phyloP scores from a whole-genome alignment of 2,113 vertebrate species.

The Dunckerocampus dactyliophorus region DNA sequence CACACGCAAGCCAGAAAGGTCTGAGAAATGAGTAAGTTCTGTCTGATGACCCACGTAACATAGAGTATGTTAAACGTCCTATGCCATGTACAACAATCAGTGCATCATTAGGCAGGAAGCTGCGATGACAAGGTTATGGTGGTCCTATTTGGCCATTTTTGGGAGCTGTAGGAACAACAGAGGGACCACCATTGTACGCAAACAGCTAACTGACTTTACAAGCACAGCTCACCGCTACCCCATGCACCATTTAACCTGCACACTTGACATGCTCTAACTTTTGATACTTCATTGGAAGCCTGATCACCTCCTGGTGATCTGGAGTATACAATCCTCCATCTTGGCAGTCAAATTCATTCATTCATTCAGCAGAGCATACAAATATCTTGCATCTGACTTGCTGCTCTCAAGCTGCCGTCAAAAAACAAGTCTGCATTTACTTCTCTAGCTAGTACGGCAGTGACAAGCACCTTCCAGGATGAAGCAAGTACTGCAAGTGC shows the following conservation, averaged over 20 bases:
- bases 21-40: constrained; percentile 43
- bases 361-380: no score
- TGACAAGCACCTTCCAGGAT: no score
- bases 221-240: constrained; percentile 14
- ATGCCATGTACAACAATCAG: constrained; percentile 35
- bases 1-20: constrained; percentile 1
- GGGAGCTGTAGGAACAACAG: constrained; percentile 17
- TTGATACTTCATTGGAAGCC: no score
- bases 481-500: no score
- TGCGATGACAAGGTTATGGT: constrained; percentile 12
- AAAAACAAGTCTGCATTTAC: no score
- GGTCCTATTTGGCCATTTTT: constrained; percentile 14
- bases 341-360: no score
- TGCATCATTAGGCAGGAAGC: constrained; percentile 54
- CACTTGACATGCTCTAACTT: neutral
- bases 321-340: no score
- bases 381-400: no score
- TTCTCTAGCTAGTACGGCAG: no score
- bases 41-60: constrained; percentile 58
- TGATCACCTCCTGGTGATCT: no score
- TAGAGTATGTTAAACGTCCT: constrained; percentile 39
- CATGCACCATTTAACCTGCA: constrained; percentile 24
- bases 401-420: no score
- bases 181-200: constrained; percentile 23
- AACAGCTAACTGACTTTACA: constrained; percentile 34